Base-by-base conservation (phyloP, 2,888 invertebrate genomes). In the Luffia ferchaultella region DNA sequence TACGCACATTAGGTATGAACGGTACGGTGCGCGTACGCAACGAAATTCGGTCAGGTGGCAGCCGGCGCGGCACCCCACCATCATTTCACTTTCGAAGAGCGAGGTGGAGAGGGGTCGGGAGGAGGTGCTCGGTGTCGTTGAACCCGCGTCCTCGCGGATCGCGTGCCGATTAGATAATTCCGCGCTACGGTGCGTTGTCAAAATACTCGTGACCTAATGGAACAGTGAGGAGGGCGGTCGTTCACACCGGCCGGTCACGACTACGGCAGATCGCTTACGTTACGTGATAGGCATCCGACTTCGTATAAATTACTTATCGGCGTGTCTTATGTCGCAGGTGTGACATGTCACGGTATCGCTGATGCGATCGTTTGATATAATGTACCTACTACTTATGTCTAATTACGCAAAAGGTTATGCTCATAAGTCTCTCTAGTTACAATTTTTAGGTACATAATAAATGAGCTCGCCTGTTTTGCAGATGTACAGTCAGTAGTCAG, bases 91-190 rank as follows among this genome's bases (percentile, higher is more conserved):
- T 82, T 83, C 80, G 63, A 68, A 67, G 64, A 64, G 67, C 60
- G 68, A 64, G 61, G 60, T 57, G n/a, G n/a, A n/a, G n/a, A n/a
- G n/a, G n/a, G n/a, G n/a, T n/a, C n/a, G n/a, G 63, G 59, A 64
- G 67, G 65, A 64, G 69, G 65, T 73, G 68, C 70, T 65, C 66
- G 62, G 64, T 61, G 79, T 77, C 79, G 69, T 64, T 70, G 76
- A 71, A 68, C 79, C 67, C 65, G 62, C 66, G 80, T 79, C 77
- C 78, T 79, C 79, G 79, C 75, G 45, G 69, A 66, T 73, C 71
- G 79, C 75, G 80, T 76, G 76, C 82, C 77, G 82, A 76, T 83
- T 82, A 83, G 79, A 83, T 83, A 83, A 83, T 80, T 79, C 30
- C 30, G 30, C 30, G 78, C 78, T 76, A 76, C 76, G 73, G 71